These are phyloP conservation scores for Crenichthys baileyi DNA, from an alignment of 2,797 vertebrate genomes.

Conservation along the genomic window DNA sequence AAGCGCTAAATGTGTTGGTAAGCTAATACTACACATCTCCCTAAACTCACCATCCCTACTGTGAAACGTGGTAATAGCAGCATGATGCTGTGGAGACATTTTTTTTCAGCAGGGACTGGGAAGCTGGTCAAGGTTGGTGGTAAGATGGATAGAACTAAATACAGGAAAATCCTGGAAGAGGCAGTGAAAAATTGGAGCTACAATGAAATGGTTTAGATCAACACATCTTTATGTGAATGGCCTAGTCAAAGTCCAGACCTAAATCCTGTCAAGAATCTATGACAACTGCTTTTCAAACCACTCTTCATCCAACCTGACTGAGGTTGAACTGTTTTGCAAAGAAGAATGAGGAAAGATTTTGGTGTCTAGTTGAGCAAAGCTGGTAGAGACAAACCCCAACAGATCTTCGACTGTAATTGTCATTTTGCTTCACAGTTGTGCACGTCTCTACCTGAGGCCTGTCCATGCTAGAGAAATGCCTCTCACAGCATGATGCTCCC, in stretches of 20 bases:
- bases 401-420: too few relatives aligned
- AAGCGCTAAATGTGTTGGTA: neutral
- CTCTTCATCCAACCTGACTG: neutral
- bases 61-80: neutral
- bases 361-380: too few relatives aligned
- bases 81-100: neutral
- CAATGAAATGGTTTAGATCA: neutral
- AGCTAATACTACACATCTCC: neutral
- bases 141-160: neutral
- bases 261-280: neutral
- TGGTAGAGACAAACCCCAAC: too few relatives aligned
- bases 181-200: neutral
- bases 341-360: too few relatives aligned
- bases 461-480: neutral
- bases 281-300: neutral
- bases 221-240: neutral
- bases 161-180: too few relatives aligned
- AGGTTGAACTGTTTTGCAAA: neutral
- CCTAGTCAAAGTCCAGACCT: neutral
- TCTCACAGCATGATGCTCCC: neutral
- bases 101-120: neutral
- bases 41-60: neutral
- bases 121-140: neutral
- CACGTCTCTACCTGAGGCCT: neutral
- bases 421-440: neutral